Conservation (phyloP, 2,113 vertebrate species). For the Phoenicopterus ruber region DNA sequence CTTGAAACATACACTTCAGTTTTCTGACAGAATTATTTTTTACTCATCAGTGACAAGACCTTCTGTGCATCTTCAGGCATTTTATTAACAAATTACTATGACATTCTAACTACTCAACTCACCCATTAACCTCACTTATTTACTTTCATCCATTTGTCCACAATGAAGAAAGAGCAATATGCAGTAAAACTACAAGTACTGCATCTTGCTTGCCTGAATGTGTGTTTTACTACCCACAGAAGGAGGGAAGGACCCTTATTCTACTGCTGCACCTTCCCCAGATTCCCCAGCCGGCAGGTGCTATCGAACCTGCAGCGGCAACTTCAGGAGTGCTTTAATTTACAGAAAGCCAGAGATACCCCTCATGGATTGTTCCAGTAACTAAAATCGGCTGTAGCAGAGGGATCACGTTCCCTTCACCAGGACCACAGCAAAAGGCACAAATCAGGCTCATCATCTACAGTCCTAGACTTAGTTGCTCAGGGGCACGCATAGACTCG, state of each 20-base stretch:
- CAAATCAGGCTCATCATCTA: not conserved
- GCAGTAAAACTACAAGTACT: not conserved
- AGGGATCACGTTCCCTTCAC: not conserved
- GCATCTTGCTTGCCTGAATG: not conserved
- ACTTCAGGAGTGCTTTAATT: not conserved
- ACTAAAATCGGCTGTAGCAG: not conserved
- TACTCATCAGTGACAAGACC: not conserved
- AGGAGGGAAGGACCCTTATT: not conserved
- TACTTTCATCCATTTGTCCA: not conserved
- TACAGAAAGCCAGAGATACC: not conserved
- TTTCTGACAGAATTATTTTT: not conserved
- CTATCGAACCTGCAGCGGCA: fast-evolving
- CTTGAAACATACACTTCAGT: not conserved
- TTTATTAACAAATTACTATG: not conserved
- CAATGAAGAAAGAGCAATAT: not conserved
- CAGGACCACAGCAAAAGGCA: not conserved
- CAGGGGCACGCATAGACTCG: not conserved
- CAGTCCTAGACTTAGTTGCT: not conserved
- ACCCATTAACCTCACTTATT: not conserved
- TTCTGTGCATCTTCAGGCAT: not conserved
- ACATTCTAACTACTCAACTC: not conserved
- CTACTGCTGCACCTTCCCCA: not conserved
- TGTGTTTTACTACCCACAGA: not conserved
- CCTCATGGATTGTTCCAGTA: not conserved
- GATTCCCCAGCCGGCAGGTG: not conserved